Conservation (phyloP, 2,113 vertebrate species). For the Crotalus tigris region DNA sequence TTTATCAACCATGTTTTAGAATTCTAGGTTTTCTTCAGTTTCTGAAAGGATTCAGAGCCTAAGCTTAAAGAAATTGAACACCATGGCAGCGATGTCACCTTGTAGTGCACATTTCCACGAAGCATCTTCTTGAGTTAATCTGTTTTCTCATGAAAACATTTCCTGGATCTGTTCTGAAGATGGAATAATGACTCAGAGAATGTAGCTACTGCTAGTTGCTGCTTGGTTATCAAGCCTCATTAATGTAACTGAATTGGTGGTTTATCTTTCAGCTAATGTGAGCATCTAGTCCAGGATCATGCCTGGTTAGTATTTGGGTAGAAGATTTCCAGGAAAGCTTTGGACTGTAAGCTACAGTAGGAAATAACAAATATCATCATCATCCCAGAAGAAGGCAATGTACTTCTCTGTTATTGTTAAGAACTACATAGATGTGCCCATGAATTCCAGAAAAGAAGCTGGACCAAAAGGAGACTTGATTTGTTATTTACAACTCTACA, state of each 20-base stretch:
- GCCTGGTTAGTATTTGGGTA: background rate
- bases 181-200: background rate
- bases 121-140: no score
- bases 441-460: background rate
- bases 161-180: background rate
- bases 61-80: background rate
- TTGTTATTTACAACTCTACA: background rate
- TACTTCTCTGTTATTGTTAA: background rate
- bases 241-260: background rate
- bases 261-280: background rate
- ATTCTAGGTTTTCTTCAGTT: background rate
- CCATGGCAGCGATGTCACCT: background rate
- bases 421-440: background rate
- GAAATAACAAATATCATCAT: background rate
- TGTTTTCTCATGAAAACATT: background rate
- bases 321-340: background rate
- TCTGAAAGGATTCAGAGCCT: background rate
- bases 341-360: background rate
- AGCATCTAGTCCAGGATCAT: background rate
- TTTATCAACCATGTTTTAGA: background rate
- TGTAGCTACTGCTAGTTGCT: rapidly evolving
- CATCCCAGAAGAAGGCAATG: background rate
- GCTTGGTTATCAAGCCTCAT: background rate
- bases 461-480: background rate
- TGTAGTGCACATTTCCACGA: background rate